Evolutionary conservation across 2,113 vertebrate genomes (phyloP).

Genomic region (Anthoscopus minutus): DNA sequence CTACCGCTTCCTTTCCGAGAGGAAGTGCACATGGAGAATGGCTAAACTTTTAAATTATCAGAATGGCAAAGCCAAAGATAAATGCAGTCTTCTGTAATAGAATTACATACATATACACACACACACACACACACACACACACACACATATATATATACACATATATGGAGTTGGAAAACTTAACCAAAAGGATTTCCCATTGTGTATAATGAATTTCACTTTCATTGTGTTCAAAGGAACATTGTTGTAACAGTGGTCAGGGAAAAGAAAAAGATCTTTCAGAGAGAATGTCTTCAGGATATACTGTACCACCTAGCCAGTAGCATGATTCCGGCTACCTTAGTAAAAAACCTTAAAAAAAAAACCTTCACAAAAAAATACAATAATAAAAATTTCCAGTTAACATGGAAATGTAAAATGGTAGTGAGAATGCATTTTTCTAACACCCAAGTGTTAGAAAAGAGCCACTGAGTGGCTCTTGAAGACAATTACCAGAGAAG

Average conservation of each 20-base stretch:
- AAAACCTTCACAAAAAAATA: neutral
- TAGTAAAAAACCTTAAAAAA: neutral
- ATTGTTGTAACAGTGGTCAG: neutral
- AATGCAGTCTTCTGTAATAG: neutral
- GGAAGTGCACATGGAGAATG: neutral
- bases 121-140: neutral
- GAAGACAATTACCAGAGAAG: neutral
- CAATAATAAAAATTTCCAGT: neutral
- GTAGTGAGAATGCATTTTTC: neutral
- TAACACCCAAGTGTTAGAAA: neutral
- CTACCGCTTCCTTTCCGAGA: neutral
- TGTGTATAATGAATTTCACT: neutral
- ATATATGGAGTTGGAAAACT: neutral
- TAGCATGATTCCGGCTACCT: neutral
- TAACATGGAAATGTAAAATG: neutral
- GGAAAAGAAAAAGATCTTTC: neutral
- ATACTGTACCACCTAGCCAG: neutral
- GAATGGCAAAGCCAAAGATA: neutral
- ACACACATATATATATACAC: neutral
- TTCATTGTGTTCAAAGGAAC: neutral
- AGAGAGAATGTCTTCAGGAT: neutral
- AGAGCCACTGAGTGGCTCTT: neutral
- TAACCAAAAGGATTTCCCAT: neutral
- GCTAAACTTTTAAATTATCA: neutral
- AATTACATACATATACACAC: neutral